A percentile compares a stretch with the other conserved stretches of the same genome.
Evolutionary conservation across 2,888 invertebrate species (phyloP).

Genomic region (Apodemia hepburni): DNA sequence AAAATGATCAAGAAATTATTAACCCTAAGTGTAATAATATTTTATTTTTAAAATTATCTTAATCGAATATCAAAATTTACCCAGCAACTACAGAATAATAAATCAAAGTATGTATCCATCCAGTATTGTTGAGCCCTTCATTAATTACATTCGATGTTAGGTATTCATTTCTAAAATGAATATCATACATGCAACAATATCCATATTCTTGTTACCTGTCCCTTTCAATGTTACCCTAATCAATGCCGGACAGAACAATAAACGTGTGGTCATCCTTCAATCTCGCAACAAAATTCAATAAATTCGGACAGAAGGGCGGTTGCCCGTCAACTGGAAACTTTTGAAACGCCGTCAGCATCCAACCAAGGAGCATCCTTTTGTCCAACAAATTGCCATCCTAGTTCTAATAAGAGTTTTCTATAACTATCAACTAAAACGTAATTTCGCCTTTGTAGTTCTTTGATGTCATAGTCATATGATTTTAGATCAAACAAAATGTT

Average conservation of each 20-base stretch:
- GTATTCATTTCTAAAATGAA: not conserved
- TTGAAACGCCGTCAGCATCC: conserved; percentile 64
- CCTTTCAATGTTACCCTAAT: conserved; percentile 50
- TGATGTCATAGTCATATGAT: conserved; percentile 47
- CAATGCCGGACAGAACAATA: conserved; percentile 62
- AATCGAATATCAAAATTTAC: not conserved
- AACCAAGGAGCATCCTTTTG: conserved; percentile 65
- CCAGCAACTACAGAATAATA: not conserved
- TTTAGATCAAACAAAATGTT: conserved; percentile 39
- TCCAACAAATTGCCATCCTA: conserved; percentile 73
- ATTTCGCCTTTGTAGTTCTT: conserved; percentile 67
- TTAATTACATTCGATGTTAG: not conserved
- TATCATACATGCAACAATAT: conserved; percentile 3
- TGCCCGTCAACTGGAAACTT: conserved; percentile 66
- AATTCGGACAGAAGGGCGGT: conserved; percentile 58
- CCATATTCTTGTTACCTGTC: conserved; percentile 28
- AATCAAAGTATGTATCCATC: not conserved
- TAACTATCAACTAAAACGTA: conserved; percentile 66
- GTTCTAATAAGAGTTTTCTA: conserved; percentile 68
- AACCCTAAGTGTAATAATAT: not conserved
- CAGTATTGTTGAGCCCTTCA: not conserved
- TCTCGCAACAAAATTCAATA: conserved; percentile 66
- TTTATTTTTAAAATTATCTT: not conserved
- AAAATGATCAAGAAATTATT: no score
- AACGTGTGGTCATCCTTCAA: conserved; percentile 66